phyloP scores from a whole-genome alignment of 2,797 vertebrate species.

The Sebastes steindachneri region DNA sequence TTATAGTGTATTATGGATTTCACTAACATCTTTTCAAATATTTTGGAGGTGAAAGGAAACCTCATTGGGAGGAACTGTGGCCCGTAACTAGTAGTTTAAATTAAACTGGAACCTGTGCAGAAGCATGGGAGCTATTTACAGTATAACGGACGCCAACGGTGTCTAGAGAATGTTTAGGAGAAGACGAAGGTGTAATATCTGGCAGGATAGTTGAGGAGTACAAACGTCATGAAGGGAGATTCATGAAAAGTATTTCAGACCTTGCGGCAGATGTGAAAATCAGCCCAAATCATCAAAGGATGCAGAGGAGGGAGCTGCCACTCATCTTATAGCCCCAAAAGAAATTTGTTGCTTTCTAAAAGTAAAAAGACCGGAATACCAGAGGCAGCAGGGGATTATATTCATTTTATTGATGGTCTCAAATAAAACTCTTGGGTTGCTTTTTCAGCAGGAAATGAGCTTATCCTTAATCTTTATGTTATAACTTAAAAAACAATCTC shows the following conservation, averaged over 20 bases:
- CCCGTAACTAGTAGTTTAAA: neutral
- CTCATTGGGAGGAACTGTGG: neutral
- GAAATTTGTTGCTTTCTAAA: neutral
- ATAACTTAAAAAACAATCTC: neutral
- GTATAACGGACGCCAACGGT: neutral
- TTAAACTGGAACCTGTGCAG: constrained; percentile 2
- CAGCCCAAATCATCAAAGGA: neutral
- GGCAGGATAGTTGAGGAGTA: neutral
- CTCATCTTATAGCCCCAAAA: neutral
- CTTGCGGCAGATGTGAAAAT: neutral
- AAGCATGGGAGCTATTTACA: constrained; percentile 6
- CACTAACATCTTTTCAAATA: neutral
- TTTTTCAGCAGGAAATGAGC: constrained; percentile 8
- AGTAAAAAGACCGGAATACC: neutral
- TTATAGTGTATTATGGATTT: neutral
- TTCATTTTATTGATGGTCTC: neutral
- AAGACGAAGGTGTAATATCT: constrained; percentile 1
- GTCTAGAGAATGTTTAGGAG: neutral
- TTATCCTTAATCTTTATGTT: constrained; percentile 23
- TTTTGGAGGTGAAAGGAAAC: neutral
- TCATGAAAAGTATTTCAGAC: neutral
- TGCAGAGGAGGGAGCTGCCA: neutral
- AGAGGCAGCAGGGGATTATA: neutral
- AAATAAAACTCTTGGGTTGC: constrained; percentile 3
- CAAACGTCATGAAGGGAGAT: constrained; percentile 4